phyloP scores from a whole-genome alignment of 2,888 invertebrate genomes.

The Baronia brevicornis region DNA sequence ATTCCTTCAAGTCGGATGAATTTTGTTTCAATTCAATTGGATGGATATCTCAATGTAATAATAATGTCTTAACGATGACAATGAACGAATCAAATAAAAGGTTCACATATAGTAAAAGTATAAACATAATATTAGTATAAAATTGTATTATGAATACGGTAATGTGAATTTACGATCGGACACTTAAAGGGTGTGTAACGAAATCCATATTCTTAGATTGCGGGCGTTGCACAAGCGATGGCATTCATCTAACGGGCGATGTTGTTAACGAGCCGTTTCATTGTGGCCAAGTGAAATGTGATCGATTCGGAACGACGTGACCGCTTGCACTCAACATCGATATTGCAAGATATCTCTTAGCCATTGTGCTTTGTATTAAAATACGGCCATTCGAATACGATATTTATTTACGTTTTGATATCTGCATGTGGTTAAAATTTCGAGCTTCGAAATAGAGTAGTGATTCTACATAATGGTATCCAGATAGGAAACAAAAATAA shows the following conservation, averaged over 20 bases:
- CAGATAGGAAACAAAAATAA: too few species aligned
- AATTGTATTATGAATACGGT: slow-evolving; percentile 26
- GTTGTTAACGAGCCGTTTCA: slow-evolving; percentile 35
- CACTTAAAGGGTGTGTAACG: slow-evolving; percentile 37
- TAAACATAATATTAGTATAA: slow-evolving; percentile 14
- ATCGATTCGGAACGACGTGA: slow-evolving; percentile 27
- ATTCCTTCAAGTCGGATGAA: too few species aligned
- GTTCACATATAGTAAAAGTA: slow-evolving; percentile 3
- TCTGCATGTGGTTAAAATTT: background rate
- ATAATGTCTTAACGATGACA: too few species aligned
- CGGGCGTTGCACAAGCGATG: slow-evolving; percentile 40
- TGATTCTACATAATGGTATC: too few species aligned
- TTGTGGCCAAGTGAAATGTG: slow-evolving; percentile 34
- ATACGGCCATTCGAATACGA: background rate
- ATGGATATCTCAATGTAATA: too few species aligned
- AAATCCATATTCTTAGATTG: slow-evolving; percentile 40
- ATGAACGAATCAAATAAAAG: too few species aligned
- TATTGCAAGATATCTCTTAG: slow-evolving; percentile 12
- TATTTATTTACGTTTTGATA: slow-evolving; percentile 1
- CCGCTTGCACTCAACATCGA: slow-evolving; percentile 13
- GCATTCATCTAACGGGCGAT: slow-evolving; percentile 37
- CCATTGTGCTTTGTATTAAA: slow-evolving; percentile 7
- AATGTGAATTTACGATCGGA: slow-evolving; percentile 41
- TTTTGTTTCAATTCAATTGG: too few species aligned
- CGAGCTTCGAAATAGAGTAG: too few species aligned